Base-by-base conservation (phyloP, 2,888 invertebrate species). In the Acleris laterana region DNA sequence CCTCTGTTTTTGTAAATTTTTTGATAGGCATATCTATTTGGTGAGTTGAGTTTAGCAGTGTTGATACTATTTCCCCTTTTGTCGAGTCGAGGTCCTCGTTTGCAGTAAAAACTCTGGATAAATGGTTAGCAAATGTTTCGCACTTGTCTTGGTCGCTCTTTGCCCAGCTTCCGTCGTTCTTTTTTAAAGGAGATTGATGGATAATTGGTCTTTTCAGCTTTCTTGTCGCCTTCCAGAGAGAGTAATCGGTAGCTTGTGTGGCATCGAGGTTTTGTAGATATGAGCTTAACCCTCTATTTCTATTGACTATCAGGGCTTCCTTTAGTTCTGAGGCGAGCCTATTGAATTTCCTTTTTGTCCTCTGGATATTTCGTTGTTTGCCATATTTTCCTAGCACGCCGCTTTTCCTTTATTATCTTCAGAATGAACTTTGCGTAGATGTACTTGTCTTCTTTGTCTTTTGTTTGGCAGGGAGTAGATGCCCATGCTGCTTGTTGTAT, bases 191-290 rank as follows among this genome's bases (percentile, higher is more conserved):
- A 6, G 68, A 32, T 5, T 44, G 16, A 2, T 9, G n/a, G 9
- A 16, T 20, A 46, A 44, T 64, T 2, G 72, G 70, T 42, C 61
- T 52, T 49, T 71, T 72, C 1, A 68, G 44, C 3, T 62, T 68
- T 63, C 68, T 72, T n/a, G 70, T 69, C 5, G 68, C 64, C 60
- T 75, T 72, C 71, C 71, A 72, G 1, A 74, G 68, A 3, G 72
- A 72, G 32, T 72, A 71, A 3, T 72, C 64, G 4, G 68, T 69
- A 16, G 62, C 38, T 46, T 51, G 5, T 3, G 69, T 70, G 7
- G 68, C 57, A 48, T 70, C 68, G 1, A 73, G 62, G 9, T 28
- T 62, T 17, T 17, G 19, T 2, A 73, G 58, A 19, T 62, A 68
- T 28, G 28, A 7, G 7, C 28, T 38, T 20, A 25, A 59, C n/a